Base-by-base conservation (phyloP, 2,797 vertebrate species). In the Balearica regulorum region DNA sequence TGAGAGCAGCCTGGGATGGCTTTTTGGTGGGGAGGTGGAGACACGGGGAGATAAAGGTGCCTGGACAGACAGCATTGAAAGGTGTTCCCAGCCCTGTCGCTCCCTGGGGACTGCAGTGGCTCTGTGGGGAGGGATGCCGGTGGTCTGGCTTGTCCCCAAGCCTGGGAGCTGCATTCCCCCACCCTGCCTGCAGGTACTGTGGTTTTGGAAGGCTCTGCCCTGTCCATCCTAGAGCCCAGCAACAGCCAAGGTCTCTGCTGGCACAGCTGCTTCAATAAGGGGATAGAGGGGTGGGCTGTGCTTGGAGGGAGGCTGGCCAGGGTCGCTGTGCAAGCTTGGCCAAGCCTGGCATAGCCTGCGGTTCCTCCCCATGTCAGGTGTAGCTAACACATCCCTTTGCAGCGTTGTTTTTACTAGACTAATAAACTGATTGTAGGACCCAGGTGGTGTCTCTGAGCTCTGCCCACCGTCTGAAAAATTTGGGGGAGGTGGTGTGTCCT, bases 351-450 rank as follows among this genome's bases (percentile, higher is more conserved):
- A 77, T 70, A 82, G 66, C 71, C 90, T 65, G 83, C 0, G 1
- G 28, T 72, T 88, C 88, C 83, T 90, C 60, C 61, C 31, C 2
- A 0, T 51, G 65, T 89, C 89, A 89, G 89, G 91, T 83, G 75
- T 92, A 89, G 87, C 75, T 55, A 83, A 95, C 9, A 10, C 48
- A 54, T 94, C 85, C 86, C 82, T 94, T 80, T 49, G 44, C 82
- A 66, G 78, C 53, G 3, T 68, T 84, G 93, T 95, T 92, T 96
- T 94, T 95, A 94, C 82, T 84, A 90, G 89, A 94, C 65, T 89
- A 97, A 97, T 96, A 95, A 97, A 97, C n/a, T 1, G 3, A 79
- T n/a, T 1, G 10, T 92, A 92, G 86, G 90, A 95, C 71, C 58
- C 31, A 53, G 9, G 16, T 5, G 9, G 73, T 2, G 60, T 87